Conservation (phyloP, 2,797 vertebrate genomes). For the Pipistrellus pipistrellus region DNA sequence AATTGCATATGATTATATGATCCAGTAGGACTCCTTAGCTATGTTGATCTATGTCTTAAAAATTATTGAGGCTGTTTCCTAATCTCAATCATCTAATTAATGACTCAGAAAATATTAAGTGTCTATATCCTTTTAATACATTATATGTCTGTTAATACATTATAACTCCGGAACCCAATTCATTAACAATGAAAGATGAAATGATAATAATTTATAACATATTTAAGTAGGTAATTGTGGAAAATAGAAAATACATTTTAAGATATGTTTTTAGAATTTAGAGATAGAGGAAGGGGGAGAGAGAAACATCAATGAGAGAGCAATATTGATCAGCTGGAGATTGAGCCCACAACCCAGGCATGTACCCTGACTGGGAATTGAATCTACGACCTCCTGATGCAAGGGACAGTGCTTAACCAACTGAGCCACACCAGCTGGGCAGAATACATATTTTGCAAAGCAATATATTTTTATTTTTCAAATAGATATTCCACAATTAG, state of each 20-base stretch:
- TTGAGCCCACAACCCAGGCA: too few species aligned
- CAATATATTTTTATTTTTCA: slow-evolving; percentile 61
- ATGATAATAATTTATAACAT: slow-evolving; percentile 40
- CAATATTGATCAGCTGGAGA: too few species aligned
- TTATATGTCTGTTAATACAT: slow-evolving; percentile 51
- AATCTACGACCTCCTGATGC: too few species aligned
- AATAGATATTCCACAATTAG: slow-evolving; percentile 34
- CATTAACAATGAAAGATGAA: neutral
- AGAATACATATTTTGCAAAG: neutral
- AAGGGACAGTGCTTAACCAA: too few species aligned
- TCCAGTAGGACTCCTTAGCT: neutral
- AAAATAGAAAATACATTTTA: neutral
- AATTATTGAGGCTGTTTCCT: slow-evolving; percentile 34
- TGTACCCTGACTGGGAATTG: too few species aligned
- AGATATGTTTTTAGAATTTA: too few species aligned
- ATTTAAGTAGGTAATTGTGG: slow-evolving; percentile 2
- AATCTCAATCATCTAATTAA: slow-evolving; percentile 44
- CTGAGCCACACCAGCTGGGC: too few species aligned
- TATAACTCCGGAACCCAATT: neutral
- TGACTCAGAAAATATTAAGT: slow-evolving; percentile 43
- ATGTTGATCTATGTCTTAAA: neutral
- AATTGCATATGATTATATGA: neutral
- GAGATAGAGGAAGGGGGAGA: too few species aligned
- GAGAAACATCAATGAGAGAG: too few species aligned
- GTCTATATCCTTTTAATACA: neutral